A percentile compares a stretch with the other conserved stretches of the same genome.
These are phyloP conservation scores for Drosophila tripunctata DNA, from an alignment of 2,888 invertebrate species.

Conservation along the genomic window DNA sequence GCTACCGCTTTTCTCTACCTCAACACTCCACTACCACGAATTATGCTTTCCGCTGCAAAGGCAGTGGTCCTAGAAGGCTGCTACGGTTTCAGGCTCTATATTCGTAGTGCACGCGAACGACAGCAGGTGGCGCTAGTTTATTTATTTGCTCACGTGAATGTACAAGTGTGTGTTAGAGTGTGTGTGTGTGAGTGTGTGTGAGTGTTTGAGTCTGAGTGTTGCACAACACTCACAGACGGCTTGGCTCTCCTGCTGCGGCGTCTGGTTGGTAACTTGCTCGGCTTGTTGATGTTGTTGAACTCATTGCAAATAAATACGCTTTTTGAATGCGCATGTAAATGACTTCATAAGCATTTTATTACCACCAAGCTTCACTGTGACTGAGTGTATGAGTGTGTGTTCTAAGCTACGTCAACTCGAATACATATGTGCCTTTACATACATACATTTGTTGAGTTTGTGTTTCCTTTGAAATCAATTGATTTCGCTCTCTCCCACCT, in stretches of 20 bases:
- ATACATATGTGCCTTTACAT: background rate
- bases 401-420: slow-evolving; percentile 24
- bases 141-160: slow-evolving; percentile 60
- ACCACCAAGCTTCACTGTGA: slow-evolving; percentile 55
- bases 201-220: slow-evolving; percentile 25
- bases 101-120: slow-evolving; percentile 62
- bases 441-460: slow-evolving; percentile 2
- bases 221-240: slow-evolving; percentile 36
- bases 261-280: slow-evolving; percentile 21
- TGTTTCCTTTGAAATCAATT: slow-evolving; percentile 46
- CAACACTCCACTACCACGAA: slow-evolving; percentile 36
- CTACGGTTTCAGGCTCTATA: slow-evolving; percentile 21
- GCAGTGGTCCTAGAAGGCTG: slow-evolving; percentile 16
- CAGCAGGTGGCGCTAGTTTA: slow-evolving; percentile 76
- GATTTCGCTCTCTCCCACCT: slow-evolving; percentile 4
- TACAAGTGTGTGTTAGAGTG: too few species aligned
- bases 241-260: slow-evolving; percentile 3
- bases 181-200: slow-evolving; percentile 7
- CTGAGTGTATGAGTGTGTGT: background rate
- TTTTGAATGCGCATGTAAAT: slow-evolving; percentile 80
- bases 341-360: slow-evolving; percentile 81
- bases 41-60: slow-evolving; percentile 63
- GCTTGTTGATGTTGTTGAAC: slow-evolving; percentile 78
- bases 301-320: slow-evolving; percentile 80
- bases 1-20: too few species aligned